These are phyloP conservation scores for Carcina quercana DNA, from an alignment of 2,888 invertebrate species.

Conservation along the genomic window DNA sequence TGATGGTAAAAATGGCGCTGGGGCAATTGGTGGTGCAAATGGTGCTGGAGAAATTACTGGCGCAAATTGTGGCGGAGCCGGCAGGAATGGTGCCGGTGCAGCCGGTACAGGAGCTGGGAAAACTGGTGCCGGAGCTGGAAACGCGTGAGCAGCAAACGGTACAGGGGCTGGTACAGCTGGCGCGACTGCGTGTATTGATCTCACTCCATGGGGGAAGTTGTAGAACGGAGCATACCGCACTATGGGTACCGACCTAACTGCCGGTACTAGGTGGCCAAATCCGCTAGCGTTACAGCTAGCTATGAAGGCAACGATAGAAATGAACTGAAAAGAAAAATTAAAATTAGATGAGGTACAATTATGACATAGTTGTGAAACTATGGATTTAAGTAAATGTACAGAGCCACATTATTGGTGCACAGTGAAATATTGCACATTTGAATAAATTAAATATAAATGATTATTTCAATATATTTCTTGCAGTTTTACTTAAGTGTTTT, in stretches of 20 bases:
- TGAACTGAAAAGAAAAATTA: conserved; percentile 41
- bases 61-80: conserved; percentile 6
- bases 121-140: conserved; percentile 25
- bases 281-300: conserved; percentile 62
- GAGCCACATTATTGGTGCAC: too few relatives aligned
- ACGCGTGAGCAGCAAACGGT: conserved; percentile 20
- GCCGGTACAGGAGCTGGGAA: conserved; percentile 16
- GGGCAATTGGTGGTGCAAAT: conserved; percentile 10
- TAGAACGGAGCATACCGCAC: conserved; percentile 66
- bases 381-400: too few relatives aligned
- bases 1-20: conserved; percentile 5
- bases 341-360: too few relatives aligned
- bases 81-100: conserved; percentile 9
- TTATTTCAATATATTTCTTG: too few relatives aligned
- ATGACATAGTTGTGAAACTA: too few relatives aligned
- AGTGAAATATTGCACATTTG: too few relatives aligned
- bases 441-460: too few relatives aligned
- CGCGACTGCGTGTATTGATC: conserved; percentile 59
- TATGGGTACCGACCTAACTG: conserved; percentile 47
- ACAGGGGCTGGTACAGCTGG: conserved; percentile 25
- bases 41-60: conserved; percentile 10
- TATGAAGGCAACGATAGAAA: conserved; percentile 43
- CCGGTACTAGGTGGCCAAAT: conserved; percentile 42
- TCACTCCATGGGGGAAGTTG: conserved; percentile 53
- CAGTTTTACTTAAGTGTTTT: not conserved